Percentiles rank a stretch among this genome's conserved stretches.
Conservation (phyloP, 2,113 vertebrate species). For the Hydrolagus affinis region DNA sequence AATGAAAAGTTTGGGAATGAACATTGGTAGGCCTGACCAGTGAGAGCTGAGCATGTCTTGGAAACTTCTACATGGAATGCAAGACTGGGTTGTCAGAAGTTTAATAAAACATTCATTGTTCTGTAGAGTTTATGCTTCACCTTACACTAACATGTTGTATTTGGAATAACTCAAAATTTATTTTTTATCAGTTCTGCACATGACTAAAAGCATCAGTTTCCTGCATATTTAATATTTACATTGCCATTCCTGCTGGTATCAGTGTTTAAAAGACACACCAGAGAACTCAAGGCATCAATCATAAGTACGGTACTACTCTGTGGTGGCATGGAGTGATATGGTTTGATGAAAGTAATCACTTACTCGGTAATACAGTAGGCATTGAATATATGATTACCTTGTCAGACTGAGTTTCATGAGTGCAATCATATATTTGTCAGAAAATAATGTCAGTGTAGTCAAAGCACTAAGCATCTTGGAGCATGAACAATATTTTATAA, state of each 20-base stretch:
- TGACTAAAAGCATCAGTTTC: neutral
- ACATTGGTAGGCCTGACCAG: conserved; percentile 32
- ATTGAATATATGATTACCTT: conserved; percentile 12
- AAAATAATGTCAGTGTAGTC: neutral
- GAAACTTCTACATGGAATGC: conserved; percentile 42
- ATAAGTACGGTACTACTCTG: neutral
- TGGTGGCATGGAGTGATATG: neutral
- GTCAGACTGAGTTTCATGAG: neutral
- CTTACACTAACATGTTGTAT: neutral
- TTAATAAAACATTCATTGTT: conserved; percentile 38
- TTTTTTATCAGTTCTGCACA: neutral
- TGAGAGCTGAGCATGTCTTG: conserved; percentile 44
- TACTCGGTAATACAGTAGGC: neutral
- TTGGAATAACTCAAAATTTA: neutral
- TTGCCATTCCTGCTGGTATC: neutral
- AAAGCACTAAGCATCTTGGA: too few species aligned
- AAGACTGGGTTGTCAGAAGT: conserved; percentile 39
- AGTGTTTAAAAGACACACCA: neutral
- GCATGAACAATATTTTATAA: neutral
- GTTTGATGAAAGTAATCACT: neutral
- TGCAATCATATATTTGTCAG: neutral
- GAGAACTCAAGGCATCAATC: neutral
- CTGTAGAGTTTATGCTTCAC: conserved; percentile 24
- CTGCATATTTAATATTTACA: neutral
- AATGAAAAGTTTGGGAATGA: conserved; percentile 42